Base-by-base conservation (phyloP, 2,113 vertebrate genomes). In the Pipa parva region DNA sequence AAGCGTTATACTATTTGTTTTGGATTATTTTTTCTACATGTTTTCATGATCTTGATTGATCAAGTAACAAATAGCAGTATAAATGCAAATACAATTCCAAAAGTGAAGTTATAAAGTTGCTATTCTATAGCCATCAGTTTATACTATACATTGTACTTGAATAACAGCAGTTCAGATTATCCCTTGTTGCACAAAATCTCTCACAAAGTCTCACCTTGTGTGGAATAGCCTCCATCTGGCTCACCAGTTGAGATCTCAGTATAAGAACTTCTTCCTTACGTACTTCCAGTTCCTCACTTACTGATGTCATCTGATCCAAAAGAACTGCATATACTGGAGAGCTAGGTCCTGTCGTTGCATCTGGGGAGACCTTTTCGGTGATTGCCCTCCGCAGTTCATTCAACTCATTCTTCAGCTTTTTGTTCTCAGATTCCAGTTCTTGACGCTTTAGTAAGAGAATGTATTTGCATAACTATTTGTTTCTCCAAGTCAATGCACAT, bases 201-300 rank as follows among this genome's bases (percentile, higher is more conserved):
- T n/a, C n/a, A n/a, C n/a, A 42, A n/a, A n/a, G 13, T 2, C 56
- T 77, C 78, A 97, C 96, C 94, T 97, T 98, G 80, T 92, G 93
- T 28, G 92, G 92, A 79, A 95, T 85, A 1, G 95, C 94, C 64
- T 97, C 96, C 58, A 97, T 98, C 84, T 98, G 95, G 85, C 94
- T 98, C 63, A 99, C 92, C 20, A 99, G 89, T 79, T 99, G 96
- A n/a, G 95, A 98, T 68, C 95, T 89, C 59, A 99, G 80, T 75
- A 98, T 96, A 39, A 99, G 92, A 71, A 99, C 96, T 74, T 99
- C 97, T 56, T 99, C 97, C 77, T 97, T 98, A 31, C 97, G 94
- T 0, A 99, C 95, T 21, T 99, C 95, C 1, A 99, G 88, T 79
- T 99, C 96, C 48, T 99, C 96, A 1, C 89, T 97, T 56, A 95